These are phyloP conservation scores for Tragopan temminckii DNA, from an alignment of 2,797 vertebrate species.

Conservation along the genomic window DNA sequence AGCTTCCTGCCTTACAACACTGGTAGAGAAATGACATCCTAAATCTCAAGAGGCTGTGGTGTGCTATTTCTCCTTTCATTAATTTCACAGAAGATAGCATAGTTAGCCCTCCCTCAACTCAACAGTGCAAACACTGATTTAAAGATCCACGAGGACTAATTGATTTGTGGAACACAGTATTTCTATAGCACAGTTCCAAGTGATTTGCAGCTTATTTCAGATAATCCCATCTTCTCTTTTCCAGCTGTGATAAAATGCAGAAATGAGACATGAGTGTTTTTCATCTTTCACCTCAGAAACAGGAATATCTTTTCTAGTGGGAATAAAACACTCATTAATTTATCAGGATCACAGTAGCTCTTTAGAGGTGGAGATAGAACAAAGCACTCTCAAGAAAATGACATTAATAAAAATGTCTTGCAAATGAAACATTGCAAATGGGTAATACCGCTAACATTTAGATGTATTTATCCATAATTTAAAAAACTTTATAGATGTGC, in stretches of 20 bases:
- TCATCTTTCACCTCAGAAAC: neutral
- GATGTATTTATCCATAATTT: neutral
- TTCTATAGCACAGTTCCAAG: conserved; percentile 72
- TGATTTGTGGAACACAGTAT: conserved; percentile 73
- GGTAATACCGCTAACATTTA: neutral
- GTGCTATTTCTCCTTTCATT: conserved; percentile 70
- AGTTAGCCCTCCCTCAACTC: conserved; percentile 47
- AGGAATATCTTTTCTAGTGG: neutral
- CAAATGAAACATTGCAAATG: neutral
- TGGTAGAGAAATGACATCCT: conserved; percentile 61
- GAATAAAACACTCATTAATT: neutral
- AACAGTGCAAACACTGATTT: conserved; percentile 71
- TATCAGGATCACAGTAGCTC: neutral
- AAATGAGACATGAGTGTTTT: conserved; percentile 39
- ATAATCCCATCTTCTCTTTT: conserved; percentile 36
- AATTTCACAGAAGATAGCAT: conserved; percentile 66
- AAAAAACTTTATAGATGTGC: neutral
- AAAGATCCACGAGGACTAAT: conserved; percentile 65
- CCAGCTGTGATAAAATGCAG: conserved; percentile 51
- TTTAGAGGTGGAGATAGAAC: conserved; percentile 7
- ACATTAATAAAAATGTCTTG: neutral
- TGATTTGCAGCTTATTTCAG: conserved; percentile 66
- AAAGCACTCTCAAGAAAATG: neutral
- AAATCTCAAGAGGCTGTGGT: conserved; percentile 56
- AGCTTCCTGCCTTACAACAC: conserved; percentile 26